phyloP scores from a whole-genome alignment of 2,113 vertebrate species.

The Arothron firmamentum region DNA sequence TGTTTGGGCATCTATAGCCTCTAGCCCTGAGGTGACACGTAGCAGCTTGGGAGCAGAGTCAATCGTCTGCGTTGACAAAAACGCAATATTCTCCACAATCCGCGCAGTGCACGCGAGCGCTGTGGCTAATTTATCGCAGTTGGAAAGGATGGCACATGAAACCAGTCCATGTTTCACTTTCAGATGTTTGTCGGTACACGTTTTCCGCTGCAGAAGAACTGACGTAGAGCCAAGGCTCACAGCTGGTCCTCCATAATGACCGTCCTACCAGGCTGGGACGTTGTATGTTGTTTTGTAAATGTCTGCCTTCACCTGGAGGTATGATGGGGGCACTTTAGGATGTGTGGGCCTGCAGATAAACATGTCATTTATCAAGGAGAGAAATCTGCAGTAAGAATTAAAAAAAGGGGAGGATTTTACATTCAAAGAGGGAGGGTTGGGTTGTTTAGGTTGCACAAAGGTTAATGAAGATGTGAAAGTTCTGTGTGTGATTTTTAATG shows the following conservation, averaged over 20 bases:
- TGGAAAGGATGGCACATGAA: background rate
- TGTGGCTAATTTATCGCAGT: background rate
- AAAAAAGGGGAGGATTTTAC: background rate
- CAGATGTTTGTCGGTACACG: constrained; percentile 33
- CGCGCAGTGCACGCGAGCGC: background rate
- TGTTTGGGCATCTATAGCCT: constrained; percentile 14
- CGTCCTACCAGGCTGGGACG: constrained; percentile 15
- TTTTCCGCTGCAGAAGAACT: background rate
- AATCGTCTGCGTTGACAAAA: constrained; percentile 6
- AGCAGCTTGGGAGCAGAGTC: constrained; percentile 4
- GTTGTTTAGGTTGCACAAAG: too few relatives aligned
- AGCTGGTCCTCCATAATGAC: constrained; percentile 42
- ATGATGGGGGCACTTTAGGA: constrained; percentile 7
- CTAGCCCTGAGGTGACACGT: constrained; percentile 11
- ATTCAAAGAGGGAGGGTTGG: background rate
- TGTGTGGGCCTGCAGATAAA: constrained; percentile 6
- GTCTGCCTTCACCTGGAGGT: constrained; percentile 18
- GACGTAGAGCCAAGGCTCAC: constrained; percentile 1
- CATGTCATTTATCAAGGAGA: constrained; percentile 24
- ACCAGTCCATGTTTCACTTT: constrained; percentile 1
- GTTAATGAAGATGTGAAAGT: background rate
- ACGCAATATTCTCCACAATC: background rate
- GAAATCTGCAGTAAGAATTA: constrained; percentile 1
- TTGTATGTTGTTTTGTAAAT: constrained; percentile 2
- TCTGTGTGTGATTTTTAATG: background rate